Evolutionary conservation across 2,888 invertebrate species (phyloP), one percentile per base, ranked within the genome.

Genomic region (Megalurothrips usitatus): DNA sequence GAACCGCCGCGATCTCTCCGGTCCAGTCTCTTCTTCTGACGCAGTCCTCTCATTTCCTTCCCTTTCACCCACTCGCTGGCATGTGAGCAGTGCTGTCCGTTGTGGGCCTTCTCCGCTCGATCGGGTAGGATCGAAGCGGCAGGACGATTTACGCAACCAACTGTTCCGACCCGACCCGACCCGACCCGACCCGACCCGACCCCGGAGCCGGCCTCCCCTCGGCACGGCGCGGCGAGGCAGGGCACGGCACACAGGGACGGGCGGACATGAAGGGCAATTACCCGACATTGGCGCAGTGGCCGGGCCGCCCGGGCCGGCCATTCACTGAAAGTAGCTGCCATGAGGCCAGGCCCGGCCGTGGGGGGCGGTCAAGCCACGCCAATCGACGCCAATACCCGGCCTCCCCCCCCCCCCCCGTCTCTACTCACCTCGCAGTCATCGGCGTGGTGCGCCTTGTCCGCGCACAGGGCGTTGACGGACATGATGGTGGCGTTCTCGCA

Each of bases 401-500:
- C 34, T 6, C 34, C 34, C 58, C 11, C 80, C 47, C 43, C 28
- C n/a, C n/a, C 75, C 80, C 11, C 43, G 19, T 14, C n/a, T 52
- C 6, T 82, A 89, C 94, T 93, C 89, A 95, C 95, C 87, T 92
- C 93, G 86, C 96, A 96, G 87, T 95, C 94, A 84, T 94, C 92
- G 84, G 92, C 92, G 83, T 93, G 92, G 85, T 93, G 93, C 28
- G 93, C 89, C 1, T 94, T 92, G 85, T 95, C 95, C 10, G 95
- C 93, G 86, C 96, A 96, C 84, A 96, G 90, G 84, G 94, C 94
- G 85, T 96, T 95, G 4, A 92, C 92, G 49, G 93, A 94, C 8
- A 94, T 92, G 84, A 95, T 95, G 86, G 95, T 95, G 82, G 94
- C 92, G 86, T 96, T 95, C 85, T 95, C 94, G 85, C 96, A 96